Evolutionary conservation across 2,888 invertebrate species (phyloP).

Genomic region (Anarsia innoxiella): DNA sequence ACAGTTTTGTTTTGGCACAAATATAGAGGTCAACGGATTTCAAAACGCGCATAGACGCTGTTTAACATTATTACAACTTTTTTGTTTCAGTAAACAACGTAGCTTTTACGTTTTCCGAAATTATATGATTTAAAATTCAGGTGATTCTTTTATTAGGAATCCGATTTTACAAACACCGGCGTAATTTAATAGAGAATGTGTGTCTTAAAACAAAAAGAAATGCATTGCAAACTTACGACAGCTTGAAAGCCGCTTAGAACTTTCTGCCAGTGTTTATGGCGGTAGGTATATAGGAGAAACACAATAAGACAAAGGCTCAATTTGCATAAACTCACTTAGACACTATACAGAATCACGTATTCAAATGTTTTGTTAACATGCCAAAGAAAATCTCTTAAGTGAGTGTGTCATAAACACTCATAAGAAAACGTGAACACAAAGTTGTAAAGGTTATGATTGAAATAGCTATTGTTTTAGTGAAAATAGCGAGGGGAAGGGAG

Average conservation of each 20-base stretch:
- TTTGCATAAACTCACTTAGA: constrained; percentile 18
- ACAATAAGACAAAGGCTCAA: constrained; percentile 15
- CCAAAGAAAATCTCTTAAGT: constrained; percentile 15
- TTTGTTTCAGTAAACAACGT: too few relatives aligned
- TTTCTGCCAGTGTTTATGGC: constrained; percentile 18
- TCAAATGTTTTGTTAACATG: constrained; percentile 27
- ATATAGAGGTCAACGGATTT: constrained; percentile 24
- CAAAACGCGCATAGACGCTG: constrained; percentile 4
- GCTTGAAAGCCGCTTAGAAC: constrained; percentile 22
- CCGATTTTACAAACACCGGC: too few relatives aligned
- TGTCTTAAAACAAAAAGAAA: constrained; percentile 26
- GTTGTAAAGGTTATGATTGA: constrained; percentile 16
- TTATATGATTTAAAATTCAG: too few relatives aligned
- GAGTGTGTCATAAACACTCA: constrained; percentile 7
- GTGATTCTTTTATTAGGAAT: too few relatives aligned
- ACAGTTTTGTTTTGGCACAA: constrained; percentile 22
- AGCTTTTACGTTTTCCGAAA: too few relatives aligned
- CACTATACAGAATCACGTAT: constrained; percentile 21
- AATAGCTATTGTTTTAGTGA: constrained; percentile 35
- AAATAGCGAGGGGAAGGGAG: constrained; percentile 34
- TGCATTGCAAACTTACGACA: constrained; percentile 30
- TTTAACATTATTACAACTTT: too few relatives aligned
- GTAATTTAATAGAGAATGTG: too few relatives aligned
- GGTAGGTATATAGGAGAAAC: constrained; percentile 14
- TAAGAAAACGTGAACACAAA: constrained; percentile 20